A percentile compares a stretch with the other conserved stretches of the same genome.
Conservation (phyloP, 2,113 vertebrate genomes). For the Ictalurus punctatus region DNA sequence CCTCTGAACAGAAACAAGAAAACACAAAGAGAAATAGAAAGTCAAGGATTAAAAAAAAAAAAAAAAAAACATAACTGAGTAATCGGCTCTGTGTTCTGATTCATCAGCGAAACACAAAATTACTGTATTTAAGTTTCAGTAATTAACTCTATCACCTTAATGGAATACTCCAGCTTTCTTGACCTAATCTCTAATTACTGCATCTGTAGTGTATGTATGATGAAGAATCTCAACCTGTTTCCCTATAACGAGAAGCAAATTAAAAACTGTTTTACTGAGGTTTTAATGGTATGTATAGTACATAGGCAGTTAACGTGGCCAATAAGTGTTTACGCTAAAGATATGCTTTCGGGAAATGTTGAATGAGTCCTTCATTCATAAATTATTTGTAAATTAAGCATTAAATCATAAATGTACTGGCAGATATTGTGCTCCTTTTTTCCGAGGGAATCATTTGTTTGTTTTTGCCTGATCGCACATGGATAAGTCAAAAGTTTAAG, state of each 20-base stretch:
- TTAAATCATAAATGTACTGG: background rate
- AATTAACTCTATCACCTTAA: background rate
- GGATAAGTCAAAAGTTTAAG: background rate
- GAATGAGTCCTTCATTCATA: background rate
- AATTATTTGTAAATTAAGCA: background rate
- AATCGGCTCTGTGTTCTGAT: background rate
- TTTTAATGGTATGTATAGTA: background rate
- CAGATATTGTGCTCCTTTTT: background rate
- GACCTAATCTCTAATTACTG: background rate
- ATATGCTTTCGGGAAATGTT: background rate
- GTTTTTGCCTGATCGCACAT: background rate
- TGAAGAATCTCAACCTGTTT: background rate
- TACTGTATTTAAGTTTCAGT: background rate
- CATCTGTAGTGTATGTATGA: background rate
- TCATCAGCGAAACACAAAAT: background rate
- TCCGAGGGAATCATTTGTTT: background rate
- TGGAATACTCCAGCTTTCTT: background rate
- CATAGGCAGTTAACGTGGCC: too few relatives aligned
- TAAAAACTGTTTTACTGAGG: background rate
- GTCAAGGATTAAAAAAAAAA: background rate
- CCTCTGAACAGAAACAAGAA: slow-evolving; percentile 75
- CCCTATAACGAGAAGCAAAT: background rate
- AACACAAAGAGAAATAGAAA: slow-evolving; percentile 9
- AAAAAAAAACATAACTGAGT: background rate
- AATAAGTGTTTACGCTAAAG: background rate